Evolutionary conservation across 92 coral and sea anemone genomes (phyloP).

Genomic region (Heliopora coerulea): DNA sequence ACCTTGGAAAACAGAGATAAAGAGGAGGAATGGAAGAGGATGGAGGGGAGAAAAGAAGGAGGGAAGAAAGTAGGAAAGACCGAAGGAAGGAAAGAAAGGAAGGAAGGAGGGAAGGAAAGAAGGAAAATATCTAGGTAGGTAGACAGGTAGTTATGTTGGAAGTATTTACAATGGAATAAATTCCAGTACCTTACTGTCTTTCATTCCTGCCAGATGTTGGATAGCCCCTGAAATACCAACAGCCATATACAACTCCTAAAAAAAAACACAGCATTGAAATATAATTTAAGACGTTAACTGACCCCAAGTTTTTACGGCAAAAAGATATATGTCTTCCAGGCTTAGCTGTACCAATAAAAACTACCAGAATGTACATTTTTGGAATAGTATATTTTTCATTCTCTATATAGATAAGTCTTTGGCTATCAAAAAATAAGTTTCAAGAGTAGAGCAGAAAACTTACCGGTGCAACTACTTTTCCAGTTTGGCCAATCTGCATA

Average conservation of each 20-base stretch:
- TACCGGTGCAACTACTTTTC: constrained; percentile 98
- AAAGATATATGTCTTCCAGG: too few species aligned
- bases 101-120: background rate
- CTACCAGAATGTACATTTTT: too few species aligned
- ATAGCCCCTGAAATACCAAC: constrained; percentile 99
- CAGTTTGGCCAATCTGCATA: constrained; percentile 99
- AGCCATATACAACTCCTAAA: constrained; percentile 93
- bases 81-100: background rate
- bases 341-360: too few species aligned
- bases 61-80: background rate
- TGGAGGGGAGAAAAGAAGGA: background rate
- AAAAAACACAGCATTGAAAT: constrained; percentile 6
- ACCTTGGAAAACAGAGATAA: background rate
- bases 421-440: too few species aligned
- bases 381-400: too few species aligned
- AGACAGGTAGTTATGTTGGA: background rate
- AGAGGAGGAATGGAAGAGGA: background rate
- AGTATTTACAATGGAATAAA: background rate
- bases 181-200: constrained; percentile 85
- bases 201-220: constrained; percentile 99
- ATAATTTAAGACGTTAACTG: background rate
- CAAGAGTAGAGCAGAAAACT: constrained; percentile 30
- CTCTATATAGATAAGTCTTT: too few species aligned
- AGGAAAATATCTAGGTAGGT: background rate
- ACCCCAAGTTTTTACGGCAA: too few species aligned